phyloP scores from a whole-genome alignment of 2,113 vertebrate species.

The Tupaia tana region DNA sequence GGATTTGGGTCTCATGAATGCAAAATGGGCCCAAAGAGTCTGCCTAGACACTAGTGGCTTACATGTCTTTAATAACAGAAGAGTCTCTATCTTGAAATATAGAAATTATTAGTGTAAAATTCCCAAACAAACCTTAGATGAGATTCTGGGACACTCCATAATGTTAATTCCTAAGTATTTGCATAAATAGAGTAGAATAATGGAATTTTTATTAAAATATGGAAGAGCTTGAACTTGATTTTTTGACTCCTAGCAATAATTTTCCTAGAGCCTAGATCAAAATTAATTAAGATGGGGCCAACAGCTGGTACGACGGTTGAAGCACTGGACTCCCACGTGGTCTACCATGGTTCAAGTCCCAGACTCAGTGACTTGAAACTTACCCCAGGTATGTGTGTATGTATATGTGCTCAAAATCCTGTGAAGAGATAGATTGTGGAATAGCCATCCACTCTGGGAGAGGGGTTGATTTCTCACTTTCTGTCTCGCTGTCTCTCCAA shows the following conservation, averaged over 20 bases:
- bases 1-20: conserved; percentile 40
- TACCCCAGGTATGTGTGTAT: too few relatives aligned
- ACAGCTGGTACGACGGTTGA: too few relatives aligned
- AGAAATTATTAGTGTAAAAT: conserved; percentile 67
- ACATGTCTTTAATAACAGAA: conserved; percentile 64
- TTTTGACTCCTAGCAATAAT: neutral
- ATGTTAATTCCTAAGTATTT: neutral
- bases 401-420: too few relatives aligned
- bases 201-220: conserved; percentile 26
- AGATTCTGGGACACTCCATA: neutral
- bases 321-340: too few relatives aligned
- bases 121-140: neutral
- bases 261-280: neutral
- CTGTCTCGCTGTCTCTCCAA: too few relatives aligned
- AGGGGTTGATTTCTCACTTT: too few relatives aligned
- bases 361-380: too few relatives aligned
- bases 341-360: too few relatives aligned
- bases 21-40: conserved; percentile 54
- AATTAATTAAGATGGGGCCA: neutral
- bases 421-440: too few relatives aligned
- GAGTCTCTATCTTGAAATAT: conserved; percentile 56
- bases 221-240: conserved; percentile 19
- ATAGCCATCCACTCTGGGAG: too few relatives aligned
- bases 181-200: neutral
- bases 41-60: neutral